Evolutionary conservation across 1,140 invertebrate species (phyloP).

Genomic region (Euura lappo): DNA sequence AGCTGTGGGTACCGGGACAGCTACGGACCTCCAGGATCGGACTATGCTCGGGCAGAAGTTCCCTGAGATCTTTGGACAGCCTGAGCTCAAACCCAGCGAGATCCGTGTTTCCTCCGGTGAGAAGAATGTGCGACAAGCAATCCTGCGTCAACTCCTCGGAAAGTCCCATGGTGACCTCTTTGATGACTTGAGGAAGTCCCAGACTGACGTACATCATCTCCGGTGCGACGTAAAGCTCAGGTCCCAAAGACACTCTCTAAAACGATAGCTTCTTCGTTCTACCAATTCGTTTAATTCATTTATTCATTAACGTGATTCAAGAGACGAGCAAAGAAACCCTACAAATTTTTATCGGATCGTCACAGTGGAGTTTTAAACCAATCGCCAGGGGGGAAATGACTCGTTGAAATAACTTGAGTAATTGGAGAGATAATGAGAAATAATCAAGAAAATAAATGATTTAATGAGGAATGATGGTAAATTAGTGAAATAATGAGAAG

Average conservation of each 20-base stretch:
- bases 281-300: slow-evolving; percentile 13
- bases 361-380: too few relatives aligned
- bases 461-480: too few relatives aligned
- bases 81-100: slow-evolving; percentile 57
- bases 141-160: slow-evolving; percentile 53
- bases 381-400: too few relatives aligned
- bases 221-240: slow-evolving; percentile 60
- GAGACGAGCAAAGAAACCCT: background rate
- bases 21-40: slow-evolving; percentile 56
- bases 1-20: slow-evolving; percentile 57
- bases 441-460: background rate
- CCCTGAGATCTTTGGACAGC: slow-evolving; percentile 56
- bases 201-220: slow-evolving; percentile 62
- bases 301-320: slow-evolving; percentile 3
- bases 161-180: slow-evolving; percentile 55
- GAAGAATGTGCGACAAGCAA: slow-evolving; percentile 58
- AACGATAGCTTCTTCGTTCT: slow-evolving; percentile 22
- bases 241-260: slow-evolving; percentile 56
- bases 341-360: background rate
- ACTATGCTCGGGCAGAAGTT: slow-evolving; percentile 55
- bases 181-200: slow-evolving; percentile 57
- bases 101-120: slow-evolving; percentile 63
- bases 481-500: too few relatives aligned
- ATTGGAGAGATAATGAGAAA: background rate
- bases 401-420: too few relatives aligned